Evolutionary conservation across 2,113 vertebrate species (phyloP).

Genomic region (Oceanodroma tethys): DNA sequence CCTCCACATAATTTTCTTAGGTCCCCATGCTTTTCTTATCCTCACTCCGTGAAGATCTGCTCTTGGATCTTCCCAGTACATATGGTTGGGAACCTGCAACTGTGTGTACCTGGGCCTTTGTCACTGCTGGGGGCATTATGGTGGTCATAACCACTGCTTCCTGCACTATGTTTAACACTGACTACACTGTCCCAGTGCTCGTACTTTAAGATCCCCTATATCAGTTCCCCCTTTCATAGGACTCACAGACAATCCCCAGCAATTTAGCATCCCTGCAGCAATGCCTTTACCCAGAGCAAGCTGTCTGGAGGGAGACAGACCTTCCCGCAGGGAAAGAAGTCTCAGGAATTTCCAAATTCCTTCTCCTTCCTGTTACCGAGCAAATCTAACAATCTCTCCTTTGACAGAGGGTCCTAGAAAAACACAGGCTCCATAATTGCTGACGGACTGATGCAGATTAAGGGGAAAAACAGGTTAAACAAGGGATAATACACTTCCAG

Average conservation of each 20-base stretch:
- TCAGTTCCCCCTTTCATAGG: background rate
- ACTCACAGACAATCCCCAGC: background rate
- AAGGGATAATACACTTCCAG: background rate
- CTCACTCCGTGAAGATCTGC: background rate
- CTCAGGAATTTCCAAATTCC: background rate
- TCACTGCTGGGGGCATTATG: background rate
- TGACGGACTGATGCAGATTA: background rate
- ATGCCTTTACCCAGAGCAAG: background rate
- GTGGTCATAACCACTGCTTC: background rate
- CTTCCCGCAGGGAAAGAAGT: background rate
- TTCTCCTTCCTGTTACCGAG: background rate
- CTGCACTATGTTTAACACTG: background rate
- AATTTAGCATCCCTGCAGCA: background rate
- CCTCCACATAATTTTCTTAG: background rate
- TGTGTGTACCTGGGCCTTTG: background rate
- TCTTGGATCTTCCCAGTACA: background rate
- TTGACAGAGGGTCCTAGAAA: background rate
- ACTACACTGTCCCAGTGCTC: background rate
- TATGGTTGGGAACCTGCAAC: background rate
- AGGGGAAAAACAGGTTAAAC: background rate
- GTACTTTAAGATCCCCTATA: background rate
- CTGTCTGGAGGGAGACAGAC: background rate
- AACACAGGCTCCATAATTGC: background rate
- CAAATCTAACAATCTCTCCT: background rate
- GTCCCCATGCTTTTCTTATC: background rate